A percentile compares a stretch with the other conserved stretches of the same genome.
Evolutionary conservation across 2,797 vertebrate genomes (phyloP).

Genomic region (Schizopygopsis pylzovi): DNA sequence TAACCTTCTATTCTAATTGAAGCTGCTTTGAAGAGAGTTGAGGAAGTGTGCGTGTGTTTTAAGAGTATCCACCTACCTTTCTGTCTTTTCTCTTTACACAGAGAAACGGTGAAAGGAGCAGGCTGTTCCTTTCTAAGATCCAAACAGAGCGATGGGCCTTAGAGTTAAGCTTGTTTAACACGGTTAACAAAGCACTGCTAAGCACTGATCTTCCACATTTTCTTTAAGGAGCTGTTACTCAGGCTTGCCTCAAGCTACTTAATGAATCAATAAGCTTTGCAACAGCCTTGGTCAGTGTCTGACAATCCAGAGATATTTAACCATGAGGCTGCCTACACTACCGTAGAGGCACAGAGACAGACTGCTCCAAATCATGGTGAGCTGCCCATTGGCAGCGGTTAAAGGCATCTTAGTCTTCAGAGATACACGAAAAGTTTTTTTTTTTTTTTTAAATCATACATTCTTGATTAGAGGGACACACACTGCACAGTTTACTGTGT

Average conservation of each 20-base stretch:
- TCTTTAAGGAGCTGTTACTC: conserved; percentile 41
- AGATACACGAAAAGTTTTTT: not conserved
- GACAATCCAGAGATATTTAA: conserved; percentile 43
- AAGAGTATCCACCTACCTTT: not conserved
- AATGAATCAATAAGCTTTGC: conserved; percentile 40
- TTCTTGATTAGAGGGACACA: not conserved
- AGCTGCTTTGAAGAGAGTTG: conserved; percentile 11
- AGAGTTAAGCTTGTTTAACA: conserved; percentile 49
- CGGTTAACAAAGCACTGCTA: conserved; percentile 31
- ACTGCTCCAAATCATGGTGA: not conserved
- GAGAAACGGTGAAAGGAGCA: conserved; percentile 21
- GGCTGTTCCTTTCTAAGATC: conserved; percentile 27
- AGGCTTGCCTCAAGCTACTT: conserved; percentile 45
- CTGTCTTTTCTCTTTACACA: conserved; percentile 2
- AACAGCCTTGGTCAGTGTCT: conserved; percentile 34
- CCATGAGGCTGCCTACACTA: conserved; percentile 7
- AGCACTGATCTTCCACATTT: conserved; percentile 45
- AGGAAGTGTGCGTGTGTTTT: not conserved
- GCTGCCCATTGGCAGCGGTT: not conserved
- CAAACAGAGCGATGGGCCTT: conserved; percentile 33
- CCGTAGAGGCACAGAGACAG: not conserved
- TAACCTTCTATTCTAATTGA: conserved; percentile 18
- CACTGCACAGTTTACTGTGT: not conserved
- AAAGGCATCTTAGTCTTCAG: not conserved
- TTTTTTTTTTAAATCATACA: not conserved